Conservation (phyloP, 2,888 invertebrate species). For the Synergus umbraculus region DNA sequence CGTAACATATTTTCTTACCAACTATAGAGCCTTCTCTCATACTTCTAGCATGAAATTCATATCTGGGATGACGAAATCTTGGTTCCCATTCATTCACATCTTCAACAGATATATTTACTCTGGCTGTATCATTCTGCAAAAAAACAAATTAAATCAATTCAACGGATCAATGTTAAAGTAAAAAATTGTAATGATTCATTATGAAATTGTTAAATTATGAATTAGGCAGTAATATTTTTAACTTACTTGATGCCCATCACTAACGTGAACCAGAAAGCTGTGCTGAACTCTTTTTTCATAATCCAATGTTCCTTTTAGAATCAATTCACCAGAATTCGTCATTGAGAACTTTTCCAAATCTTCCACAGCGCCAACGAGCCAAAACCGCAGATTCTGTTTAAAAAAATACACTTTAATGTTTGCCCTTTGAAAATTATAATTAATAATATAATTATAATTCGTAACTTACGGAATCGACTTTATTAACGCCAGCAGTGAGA, state of each 20-base stretch:
- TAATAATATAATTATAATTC: neutral
- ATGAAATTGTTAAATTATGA: neutral
- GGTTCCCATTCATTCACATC: conserved; percentile 97
- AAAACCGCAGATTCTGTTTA: conserved; percentile 84
- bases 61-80: conserved; percentile 90
- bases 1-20: conserved; percentile 58
- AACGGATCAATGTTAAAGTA: neutral
- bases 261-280: conserved; percentile 88
- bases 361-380: conserved; percentile 84
- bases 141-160: conserved; percentile 26
- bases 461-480: conserved; percentile 70
- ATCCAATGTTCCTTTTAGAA: conserved; percentile 86
- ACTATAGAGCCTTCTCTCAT: conserved; percentile 71
- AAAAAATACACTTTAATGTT: neutral
- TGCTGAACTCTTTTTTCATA: conserved; percentile 87
- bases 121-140: conserved; percentile 89
- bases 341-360: conserved; percentile 88
- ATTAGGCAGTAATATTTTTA: conserved; percentile 7
- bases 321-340: conserved; percentile 88
- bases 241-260: conserved; percentile 86
- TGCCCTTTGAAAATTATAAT: neutral
- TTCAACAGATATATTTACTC: conserved; percentile 88
- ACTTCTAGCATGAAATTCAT: conserved; percentile 83
- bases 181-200: neutral
- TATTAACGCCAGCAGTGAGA: conserved; percentile 81